phyloP scores from a whole-genome alignment of 2,888 invertebrate genomes.

The Ormyrus pomaceus region DNA sequence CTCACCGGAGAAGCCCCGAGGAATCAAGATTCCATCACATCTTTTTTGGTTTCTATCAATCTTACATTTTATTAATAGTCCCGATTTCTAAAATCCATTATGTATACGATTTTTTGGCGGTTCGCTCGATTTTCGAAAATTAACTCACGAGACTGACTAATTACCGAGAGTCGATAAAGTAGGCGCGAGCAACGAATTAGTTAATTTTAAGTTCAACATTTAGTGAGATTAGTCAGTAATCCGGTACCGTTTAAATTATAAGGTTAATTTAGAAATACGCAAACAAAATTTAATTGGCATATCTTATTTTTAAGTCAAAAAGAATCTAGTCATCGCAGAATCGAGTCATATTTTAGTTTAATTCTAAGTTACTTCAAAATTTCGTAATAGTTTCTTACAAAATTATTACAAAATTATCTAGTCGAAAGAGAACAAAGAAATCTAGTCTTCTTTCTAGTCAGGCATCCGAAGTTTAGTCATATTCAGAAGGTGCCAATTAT shows the following conservation, averaged over 20 bases:
- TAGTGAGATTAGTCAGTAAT: conserved; percentile 62
- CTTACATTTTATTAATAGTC: neutral
- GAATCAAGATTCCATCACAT: conserved; percentile 4
- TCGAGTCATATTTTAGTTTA: conserved; percentile 28
- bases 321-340: conserved; percentile 40
- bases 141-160: conserved; percentile 38
- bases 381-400: conserved; percentile 2
- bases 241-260: conserved; percentile 7
- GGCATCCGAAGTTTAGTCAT: neutral
- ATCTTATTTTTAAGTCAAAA: conserved; percentile 23
- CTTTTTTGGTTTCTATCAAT: neutral
- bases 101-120: conserved; percentile 26
- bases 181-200: conserved; percentile 44
- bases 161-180: conserved; percentile 35
- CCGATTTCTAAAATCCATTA: neutral
- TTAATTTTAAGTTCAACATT: conserved; percentile 41
- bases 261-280: neutral
- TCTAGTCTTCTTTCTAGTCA: conserved; percentile 57
- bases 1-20: conserved; percentile 23
- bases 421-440: conserved; percentile 49
- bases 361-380: conserved; percentile 36
- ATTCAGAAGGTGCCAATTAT: conserved; percentile 28
- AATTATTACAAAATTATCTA: conserved; percentile 51
- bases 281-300: conserved; percentile 30
- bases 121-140: conserved; percentile 51